Percentiles rank a stretch among this genome's conserved stretches.
phyloP scores from a whole-genome alignment of 2,113 vertebrate genomes.

The Microcebus griseorufus region DNA sequence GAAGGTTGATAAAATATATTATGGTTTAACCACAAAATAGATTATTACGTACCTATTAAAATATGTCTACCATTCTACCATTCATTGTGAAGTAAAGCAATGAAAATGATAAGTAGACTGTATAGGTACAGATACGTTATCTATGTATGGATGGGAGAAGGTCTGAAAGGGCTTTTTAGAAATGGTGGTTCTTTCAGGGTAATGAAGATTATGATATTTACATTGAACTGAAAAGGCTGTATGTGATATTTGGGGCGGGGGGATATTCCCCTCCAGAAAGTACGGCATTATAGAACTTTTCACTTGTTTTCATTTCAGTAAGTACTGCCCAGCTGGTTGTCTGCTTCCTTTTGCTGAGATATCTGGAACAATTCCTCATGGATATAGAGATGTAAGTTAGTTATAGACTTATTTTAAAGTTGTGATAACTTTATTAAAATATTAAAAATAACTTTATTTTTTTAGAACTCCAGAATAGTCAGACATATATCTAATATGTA shows the following conservation, averaged over 20 bases:
- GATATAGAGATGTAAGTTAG: conserved; percentile 96
- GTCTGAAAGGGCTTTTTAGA: not conserved
- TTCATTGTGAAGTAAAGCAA: conserved; percentile 21
- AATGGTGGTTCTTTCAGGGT: not conserved
- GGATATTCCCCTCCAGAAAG: not conserved
- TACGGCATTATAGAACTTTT: not conserved
- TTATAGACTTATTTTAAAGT: not conserved
- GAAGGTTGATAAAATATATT: not conserved
- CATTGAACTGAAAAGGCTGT: not conserved
- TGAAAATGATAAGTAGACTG: not conserved
- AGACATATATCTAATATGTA: not conserved
- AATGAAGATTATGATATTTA: not conserved
- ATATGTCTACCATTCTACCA: not conserved
- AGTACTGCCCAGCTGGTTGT: conserved; percentile 98
- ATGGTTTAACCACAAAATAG: not conserved
- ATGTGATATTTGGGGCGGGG: not conserved
- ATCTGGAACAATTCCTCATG: conserved; percentile 96
- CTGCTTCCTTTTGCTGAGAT: conserved; percentile 92
- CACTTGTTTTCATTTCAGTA: conserved; percentile 85
- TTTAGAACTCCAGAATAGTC: not conserved
- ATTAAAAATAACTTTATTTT: not conserved
- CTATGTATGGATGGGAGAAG: not conserved
- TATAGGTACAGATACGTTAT: not conserved
- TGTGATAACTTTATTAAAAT: not conserved
- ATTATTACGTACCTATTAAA: not conserved